Percentiles rank a stretch among this genome's conserved stretches.
phyloP scores from a whole-genome alignment of 2,113 vertebrate genomes.

The Toxotes jaculatrix region DNA sequence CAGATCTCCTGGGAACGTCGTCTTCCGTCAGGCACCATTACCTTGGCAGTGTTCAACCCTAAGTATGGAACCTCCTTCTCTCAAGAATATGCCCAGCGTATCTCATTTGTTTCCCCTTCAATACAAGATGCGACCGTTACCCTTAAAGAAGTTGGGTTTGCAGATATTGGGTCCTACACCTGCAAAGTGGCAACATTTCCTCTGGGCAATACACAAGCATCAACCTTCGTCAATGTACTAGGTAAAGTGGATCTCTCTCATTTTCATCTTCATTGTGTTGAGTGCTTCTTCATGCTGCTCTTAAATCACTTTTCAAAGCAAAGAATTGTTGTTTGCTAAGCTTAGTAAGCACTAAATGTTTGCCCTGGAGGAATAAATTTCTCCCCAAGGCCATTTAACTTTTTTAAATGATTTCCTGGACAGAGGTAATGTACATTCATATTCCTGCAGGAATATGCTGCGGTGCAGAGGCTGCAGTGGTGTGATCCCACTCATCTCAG shows the following conservation, averaged over 20 bases:
- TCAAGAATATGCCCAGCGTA: constrained; percentile 87
- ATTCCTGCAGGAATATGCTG: constrained; percentile 38
- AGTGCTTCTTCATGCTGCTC: constrained; percentile 20
- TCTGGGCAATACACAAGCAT: constrained; percentile 92
- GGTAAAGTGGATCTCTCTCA: constrained; percentile 85
- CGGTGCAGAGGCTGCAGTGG: constrained; percentile 27
- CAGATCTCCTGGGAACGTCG: constrained; percentile 96
- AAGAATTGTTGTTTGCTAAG: constrained; percentile 31
- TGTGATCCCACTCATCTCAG: constrained; percentile 28
- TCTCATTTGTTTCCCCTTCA: constrained; percentile 91
- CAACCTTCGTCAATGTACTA: constrained; percentile 89
- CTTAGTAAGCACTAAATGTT: constrained; percentile 40
- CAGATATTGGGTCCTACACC: constrained; percentile 92
- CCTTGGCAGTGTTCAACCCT: constrained; percentile 94
- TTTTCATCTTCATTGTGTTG: not conserved
- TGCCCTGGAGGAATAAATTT: constrained; percentile 35
- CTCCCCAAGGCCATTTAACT: constrained; percentile 33
- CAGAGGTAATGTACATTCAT: constrained; percentile 35
- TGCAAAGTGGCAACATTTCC: constrained; percentile 97
- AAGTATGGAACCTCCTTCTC: constrained; percentile 91
- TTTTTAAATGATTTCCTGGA: constrained; percentile 54
- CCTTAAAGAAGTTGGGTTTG: constrained; percentile 89
- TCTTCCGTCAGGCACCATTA: constrained; percentile 87
- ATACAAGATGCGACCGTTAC: constrained; percentile 91
- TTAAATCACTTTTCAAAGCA: constrained; percentile 35